Evolutionary conservation across 2,888 invertebrate species (phyloP).

Genomic region (Oxyteleia sp.): DNA sequence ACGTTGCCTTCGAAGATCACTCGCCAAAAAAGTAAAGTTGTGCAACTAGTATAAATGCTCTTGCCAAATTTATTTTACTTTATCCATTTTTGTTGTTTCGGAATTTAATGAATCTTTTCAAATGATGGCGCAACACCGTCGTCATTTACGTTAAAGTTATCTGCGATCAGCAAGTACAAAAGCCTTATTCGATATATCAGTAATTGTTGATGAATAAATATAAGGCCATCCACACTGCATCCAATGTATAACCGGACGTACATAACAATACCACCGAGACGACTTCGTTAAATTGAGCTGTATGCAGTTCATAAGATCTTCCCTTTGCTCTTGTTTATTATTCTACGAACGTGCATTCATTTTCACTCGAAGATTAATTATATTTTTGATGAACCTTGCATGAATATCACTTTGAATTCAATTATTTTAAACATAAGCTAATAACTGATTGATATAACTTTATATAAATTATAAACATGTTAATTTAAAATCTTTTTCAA

Average conservation of each 20-base stretch:
- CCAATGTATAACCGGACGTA: constrained; percentile 82
- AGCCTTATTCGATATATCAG: constrained; percentile 76
- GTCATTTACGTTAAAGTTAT: constrained; percentile 72
- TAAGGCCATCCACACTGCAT: constrained; percentile 82
- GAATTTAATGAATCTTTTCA: constrained; percentile 4
- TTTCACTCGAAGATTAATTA: constrained; percentile 68
- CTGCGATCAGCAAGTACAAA: constrained; percentile 74
- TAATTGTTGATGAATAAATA: constrained; percentile 87
- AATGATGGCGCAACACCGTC: constrained; percentile 59
- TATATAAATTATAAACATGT: background rate
- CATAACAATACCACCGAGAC: constrained; percentile 80
- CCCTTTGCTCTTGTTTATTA: constrained; percentile 66
- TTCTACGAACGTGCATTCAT: constrained; percentile 68
- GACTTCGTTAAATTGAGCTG: constrained; percentile 75
- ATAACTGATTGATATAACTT: constrained; percentile 17
- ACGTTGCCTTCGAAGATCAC: background rate
- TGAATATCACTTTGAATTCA: constrained; percentile 46
- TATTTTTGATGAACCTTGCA: constrained; percentile 54
- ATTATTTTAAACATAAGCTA: constrained; percentile 36
- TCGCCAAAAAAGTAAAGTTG: background rate
- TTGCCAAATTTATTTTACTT: background rate
- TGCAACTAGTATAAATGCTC: constrained; percentile 12
- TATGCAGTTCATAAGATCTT: constrained; percentile 66
- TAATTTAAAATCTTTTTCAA: background rate
- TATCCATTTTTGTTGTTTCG: constrained; percentile 17